Evolutionary conservation across 2,888 invertebrate species (phyloP).

Genomic region (Aethes cnicana): DNA sequence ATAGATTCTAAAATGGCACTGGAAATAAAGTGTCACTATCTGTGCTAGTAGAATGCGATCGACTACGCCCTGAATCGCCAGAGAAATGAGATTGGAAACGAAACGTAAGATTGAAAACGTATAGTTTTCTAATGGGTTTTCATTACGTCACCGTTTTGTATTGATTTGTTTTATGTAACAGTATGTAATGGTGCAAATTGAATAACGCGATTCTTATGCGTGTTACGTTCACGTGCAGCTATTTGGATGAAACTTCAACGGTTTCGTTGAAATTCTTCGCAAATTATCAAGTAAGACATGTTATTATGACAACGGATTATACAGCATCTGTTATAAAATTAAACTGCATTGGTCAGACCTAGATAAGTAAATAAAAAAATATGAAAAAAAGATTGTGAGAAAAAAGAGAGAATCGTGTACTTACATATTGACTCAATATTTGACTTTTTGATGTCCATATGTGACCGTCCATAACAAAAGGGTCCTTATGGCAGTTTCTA

Average conservation of each 20-base stretch:
- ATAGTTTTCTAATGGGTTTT: constrained; percentile 29
- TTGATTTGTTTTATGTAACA: constrained; percentile 23
- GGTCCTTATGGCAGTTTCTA: too few relatives aligned
- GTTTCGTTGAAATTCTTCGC: not conserved
- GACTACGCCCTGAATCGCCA: constrained; percentile 36
- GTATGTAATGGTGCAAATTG: constrained; percentile 11
- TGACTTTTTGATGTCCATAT: too few relatives aligned
- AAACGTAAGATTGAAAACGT: constrained; percentile 27
- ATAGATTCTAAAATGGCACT: constrained; percentile 3
- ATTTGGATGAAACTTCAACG: not conserved
- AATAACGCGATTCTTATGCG: constrained; percentile 10
- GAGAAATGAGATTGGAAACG: constrained; percentile 17
- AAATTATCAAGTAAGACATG: not conserved
- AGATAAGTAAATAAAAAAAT: too few relatives aligned
- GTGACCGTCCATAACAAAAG: too few relatives aligned
- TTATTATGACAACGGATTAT: not conserved
- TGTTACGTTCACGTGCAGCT: constrained; percentile 3
- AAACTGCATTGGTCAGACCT: too few relatives aligned
- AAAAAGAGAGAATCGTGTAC: too few relatives aligned
- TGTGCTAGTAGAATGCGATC: constrained; percentile 42
- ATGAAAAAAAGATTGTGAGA: too few relatives aligned
- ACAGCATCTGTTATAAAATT: too few relatives aligned
- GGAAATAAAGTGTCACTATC: constrained; percentile 31
- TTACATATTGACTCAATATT: too few relatives aligned
- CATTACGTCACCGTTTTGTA: constrained; percentile 27